Percentiles rank a stretch among this genome's conserved stretches.
Evolutionary conservation across 2,113 vertebrate genomes (phyloP).

Genomic region (Capreolus pygargus): DNA sequence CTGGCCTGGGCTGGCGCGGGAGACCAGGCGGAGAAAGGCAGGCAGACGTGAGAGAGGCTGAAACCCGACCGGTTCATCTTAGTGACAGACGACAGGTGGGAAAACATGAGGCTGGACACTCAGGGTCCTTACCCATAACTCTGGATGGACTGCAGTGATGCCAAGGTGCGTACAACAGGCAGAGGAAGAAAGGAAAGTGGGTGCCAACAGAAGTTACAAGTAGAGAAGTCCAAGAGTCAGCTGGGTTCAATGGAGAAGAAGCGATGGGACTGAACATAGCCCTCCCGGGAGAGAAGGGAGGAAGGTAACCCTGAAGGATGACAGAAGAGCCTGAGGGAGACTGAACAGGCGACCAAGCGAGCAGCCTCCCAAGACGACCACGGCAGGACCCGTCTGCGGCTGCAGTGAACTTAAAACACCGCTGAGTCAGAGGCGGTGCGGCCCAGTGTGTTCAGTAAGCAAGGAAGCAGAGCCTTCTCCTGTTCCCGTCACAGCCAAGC

Average conservation of each 20-base stretch:
- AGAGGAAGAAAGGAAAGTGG: background rate
- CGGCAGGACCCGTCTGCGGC: accelerated
- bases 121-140: background rate
- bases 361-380: background rate
- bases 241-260: background rate
- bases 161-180: background rate
- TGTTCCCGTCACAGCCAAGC: background rate
- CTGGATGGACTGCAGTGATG: background rate
- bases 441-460: no score
- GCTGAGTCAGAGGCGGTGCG: background rate
- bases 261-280: no score
- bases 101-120: background rate
- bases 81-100: background rate
- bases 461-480: background rate
- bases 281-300: background rate
- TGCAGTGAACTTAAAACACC: background rate
- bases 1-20: no score
- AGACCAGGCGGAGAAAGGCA: background rate
- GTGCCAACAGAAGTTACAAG: background rate
- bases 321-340: background rate
- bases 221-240: background rate
- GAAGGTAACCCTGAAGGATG: background rate
- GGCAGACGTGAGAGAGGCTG: background rate
- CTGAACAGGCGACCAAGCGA: background rate
- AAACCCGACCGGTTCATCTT: background rate